These are phyloP conservation scores for Oncorhynchus gorbuscha DNA, from an alignment of 2,113 vertebrate species.

Conservation along the genomic window DNA sequence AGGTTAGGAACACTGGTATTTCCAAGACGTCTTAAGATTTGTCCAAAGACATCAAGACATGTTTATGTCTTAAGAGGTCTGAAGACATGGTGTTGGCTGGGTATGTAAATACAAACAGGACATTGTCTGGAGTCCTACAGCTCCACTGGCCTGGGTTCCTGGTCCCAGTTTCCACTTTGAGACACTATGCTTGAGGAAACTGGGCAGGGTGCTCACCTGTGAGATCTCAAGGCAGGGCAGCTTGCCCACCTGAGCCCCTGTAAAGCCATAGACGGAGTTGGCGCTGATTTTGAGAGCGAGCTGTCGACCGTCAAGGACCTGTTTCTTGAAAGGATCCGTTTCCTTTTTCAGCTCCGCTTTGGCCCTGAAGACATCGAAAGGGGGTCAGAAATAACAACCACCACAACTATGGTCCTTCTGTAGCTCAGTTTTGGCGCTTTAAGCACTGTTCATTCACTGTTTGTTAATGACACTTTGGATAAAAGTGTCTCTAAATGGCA, in stretches of 20 bases:
- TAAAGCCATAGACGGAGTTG: constrained; percentile 93
- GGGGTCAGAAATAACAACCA: background rate
- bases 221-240: constrained; percentile 92
- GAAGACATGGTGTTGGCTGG: background rate
- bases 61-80: too few relatives aligned
- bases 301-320: constrained; percentile 89
- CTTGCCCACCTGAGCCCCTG: constrained; percentile 89
- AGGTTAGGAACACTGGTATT: too few relatives aligned
- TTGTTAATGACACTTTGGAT: too few relatives aligned
- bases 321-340: constrained; percentile 86
- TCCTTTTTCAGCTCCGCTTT: constrained; percentile 87
- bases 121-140: too few relatives aligned
- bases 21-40: too few relatives aligned
- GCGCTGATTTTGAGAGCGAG: constrained; percentile 90
- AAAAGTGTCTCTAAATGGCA: too few relatives aligned
- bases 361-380: constrained; percentile 68
- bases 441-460: too few relatives aligned
- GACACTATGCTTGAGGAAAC: background rate
- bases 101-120: too few relatives aligned
- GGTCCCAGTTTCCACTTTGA: background rate
- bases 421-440: too few relatives aligned
- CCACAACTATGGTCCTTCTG: too few relatives aligned
- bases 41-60: too few relatives aligned
- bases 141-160: too few relatives aligned
- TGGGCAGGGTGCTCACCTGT: constrained; percentile 72